Percentiles rank a stretch among this genome's conserved stretches.
These are phyloP conservation scores for Adineta ricciae DNA, from an alignment of 2,888 invertebrate species.

Conservation along the genomic window DNA sequence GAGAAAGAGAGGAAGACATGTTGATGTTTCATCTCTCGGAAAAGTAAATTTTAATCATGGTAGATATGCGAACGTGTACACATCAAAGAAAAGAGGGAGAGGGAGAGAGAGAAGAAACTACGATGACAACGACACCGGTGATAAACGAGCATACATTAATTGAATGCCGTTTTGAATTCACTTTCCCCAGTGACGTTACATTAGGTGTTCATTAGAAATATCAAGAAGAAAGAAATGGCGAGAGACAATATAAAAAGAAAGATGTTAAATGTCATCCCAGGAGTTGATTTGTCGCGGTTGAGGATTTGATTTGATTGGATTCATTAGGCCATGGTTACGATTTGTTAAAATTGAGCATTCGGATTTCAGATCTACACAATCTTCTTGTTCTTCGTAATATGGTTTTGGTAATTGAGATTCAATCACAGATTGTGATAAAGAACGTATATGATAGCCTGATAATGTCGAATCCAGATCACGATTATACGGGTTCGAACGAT, in stretches of 20 bases:
- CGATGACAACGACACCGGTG: slow-evolving; percentile 3
- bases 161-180: background rate
- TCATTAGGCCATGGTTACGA: background rate
- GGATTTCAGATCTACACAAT: background rate
- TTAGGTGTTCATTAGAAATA: background rate
- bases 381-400: slow-evolving; percentile 6
- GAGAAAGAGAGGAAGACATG: no score
- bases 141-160: slow-evolving; percentile 1
- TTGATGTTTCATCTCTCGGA: slow-evolving; percentile 4
- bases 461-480: background rate
- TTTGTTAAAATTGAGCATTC: background rate
- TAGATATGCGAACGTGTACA: no score
- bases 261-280: background rate
- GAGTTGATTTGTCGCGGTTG: background rate
- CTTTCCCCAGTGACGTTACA: background rate
- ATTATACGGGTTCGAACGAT: background rate
- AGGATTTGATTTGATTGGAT: background rate
- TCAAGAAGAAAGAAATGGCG: background rate
- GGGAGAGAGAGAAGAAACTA: background rate
- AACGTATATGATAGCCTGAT: background rate
- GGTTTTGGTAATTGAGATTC: background rate
- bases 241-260: background rate
- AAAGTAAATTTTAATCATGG: background rate
- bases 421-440: background rate
- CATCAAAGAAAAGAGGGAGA: background rate